phyloP scores from a whole-genome alignment of 2,113 vertebrate species.

The Myotis brandtii region DNA sequence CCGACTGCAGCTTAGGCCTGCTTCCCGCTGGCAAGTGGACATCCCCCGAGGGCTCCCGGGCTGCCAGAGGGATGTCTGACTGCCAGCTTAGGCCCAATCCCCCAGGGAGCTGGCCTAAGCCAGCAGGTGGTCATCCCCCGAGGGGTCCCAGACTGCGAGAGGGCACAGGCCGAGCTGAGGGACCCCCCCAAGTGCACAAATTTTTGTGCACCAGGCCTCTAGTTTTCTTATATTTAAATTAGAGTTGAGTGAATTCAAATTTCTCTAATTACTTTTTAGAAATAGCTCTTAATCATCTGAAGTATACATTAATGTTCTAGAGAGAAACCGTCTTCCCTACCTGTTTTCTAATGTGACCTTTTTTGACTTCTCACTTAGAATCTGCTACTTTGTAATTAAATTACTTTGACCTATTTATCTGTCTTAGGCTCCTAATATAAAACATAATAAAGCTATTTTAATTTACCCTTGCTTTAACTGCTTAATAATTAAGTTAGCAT shows the following conservation, averaged over 20 bases:
- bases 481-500: conserved; percentile 17
- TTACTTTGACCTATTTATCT: not conserved
- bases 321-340: not conserved
- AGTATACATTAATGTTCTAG: not conserved
- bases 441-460: conserved; percentile 18
- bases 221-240: conserved; percentile 38
- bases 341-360: not conserved
- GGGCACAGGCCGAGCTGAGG: no score
- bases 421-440: not conserved
- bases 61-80: no score
- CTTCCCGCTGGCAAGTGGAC: no score
- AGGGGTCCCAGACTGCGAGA: no score
- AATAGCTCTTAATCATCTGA: conserved; percentile 21
- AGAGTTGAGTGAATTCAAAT: conserved; percentile 27
- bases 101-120: no score
- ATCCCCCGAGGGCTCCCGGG: no score
- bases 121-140: no score
- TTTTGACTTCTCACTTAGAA: conserved; percentile 14
- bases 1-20: no score
- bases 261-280: conserved; percentile 23
- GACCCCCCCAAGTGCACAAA: no score
- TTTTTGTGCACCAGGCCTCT: no score
- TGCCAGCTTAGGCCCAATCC: no score
- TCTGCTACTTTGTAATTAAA: conserved; percentile 40
- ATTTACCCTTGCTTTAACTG: conserved; percentile 33